These are phyloP conservation scores for Heliangelus exortis DNA, from an alignment of 2,797 vertebrate species.

Conservation along the genomic window DNA sequence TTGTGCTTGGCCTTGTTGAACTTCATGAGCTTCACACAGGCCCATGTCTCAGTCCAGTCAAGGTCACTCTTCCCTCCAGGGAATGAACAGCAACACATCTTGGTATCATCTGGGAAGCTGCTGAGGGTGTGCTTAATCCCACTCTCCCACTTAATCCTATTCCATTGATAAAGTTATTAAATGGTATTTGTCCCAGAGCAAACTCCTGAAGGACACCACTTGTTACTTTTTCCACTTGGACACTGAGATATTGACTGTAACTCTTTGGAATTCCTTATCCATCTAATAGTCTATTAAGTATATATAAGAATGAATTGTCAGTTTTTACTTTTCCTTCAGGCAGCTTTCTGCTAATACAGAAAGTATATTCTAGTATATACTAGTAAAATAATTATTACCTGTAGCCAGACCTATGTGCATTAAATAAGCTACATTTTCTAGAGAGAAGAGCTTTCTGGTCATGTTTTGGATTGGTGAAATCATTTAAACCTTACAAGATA, in stretches of 20 bases:
- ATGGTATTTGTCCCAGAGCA: background rate
- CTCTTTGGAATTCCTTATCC: background rate
- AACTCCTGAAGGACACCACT: background rate
- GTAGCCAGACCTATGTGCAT: background rate
- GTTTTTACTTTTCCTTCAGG: background rate
- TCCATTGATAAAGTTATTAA: background rate
- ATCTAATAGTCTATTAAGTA: background rate
- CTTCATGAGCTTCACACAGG: rapidly evolving
- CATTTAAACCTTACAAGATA: background rate
- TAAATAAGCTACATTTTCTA: background rate
- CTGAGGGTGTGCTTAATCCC: rapidly evolving
- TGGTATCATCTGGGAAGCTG: background rate
- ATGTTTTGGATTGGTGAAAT: background rate
- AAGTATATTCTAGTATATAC: background rate
- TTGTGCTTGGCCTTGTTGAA: background rate
- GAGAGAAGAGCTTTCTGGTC: background rate
- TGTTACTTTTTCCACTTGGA: background rate
- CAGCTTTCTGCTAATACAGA: background rate
- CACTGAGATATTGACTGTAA: too few species aligned
- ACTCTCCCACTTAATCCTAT: background rate
- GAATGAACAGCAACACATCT: rapidly evolving
- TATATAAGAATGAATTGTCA: background rate
- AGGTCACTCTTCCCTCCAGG: background rate
- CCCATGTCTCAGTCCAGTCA: background rate
- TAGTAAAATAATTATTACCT: background rate